A percentile compares a stretch with the other conserved stretches of the same genome.
These are phyloP conservation scores for Pristionchus arcanus DNA, from an alignment of 2,888 invertebrate genomes.

Conservation along the genomic window DNA sequence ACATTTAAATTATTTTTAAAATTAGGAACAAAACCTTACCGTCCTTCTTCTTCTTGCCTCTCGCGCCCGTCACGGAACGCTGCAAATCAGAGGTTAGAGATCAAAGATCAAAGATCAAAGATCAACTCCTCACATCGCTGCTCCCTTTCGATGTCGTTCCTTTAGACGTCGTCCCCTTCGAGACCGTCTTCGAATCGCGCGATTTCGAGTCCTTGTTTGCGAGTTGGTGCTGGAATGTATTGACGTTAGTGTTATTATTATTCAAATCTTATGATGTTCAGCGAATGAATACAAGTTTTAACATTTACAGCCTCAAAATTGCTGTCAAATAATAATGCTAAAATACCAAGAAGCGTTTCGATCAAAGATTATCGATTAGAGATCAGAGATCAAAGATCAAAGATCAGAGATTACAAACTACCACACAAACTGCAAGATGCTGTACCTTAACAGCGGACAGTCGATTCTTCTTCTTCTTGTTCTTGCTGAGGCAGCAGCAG, in stretches of 20 bases:
- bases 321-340: too few relatives aligned
- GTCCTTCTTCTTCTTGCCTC: neutral
- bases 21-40: neutral
- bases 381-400: too few relatives aligned
- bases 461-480: neutral
- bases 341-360: too few relatives aligned
- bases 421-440: too few relatives aligned
- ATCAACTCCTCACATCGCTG: neutral
- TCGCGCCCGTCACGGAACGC: neutral
- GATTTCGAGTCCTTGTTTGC: neutral
- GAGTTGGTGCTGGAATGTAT: neutral
- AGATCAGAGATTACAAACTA: too few relatives aligned
- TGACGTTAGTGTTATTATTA: too few relatives aligned
- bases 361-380: too few relatives aligned
- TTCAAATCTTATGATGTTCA: too few relatives aligned
- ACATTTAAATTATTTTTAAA: neutral
- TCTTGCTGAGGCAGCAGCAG: neutral
- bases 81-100: neutral
- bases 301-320: too few relatives aligned
- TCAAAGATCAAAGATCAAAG: neutral
- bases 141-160: neutral
- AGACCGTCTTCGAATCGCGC: neutral
- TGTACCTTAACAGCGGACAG: neutral
- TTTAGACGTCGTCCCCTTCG: neutral
- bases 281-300: too few relatives aligned